These are phyloP conservation scores for Gallinago jamesoni DNA, from an alignment of 2,113 vertebrate genomes.

Conservation along the genomic window DNA sequence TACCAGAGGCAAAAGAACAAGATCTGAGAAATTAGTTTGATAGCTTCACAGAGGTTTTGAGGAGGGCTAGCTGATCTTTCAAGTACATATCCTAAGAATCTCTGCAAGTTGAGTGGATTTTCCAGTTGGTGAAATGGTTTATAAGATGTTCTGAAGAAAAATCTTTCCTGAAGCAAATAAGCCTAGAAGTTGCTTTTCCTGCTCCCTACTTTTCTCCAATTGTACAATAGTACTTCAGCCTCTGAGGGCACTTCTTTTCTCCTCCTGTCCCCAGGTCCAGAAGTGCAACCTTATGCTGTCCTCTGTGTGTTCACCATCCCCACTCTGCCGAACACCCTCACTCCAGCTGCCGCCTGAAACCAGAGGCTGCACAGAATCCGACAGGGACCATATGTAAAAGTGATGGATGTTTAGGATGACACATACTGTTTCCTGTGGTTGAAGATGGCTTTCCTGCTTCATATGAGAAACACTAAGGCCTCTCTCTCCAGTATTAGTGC, in stretches of 20 bases:
- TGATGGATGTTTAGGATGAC: neutral
- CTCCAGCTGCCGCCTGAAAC: neutral
- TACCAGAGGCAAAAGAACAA: neutral
- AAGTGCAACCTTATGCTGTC: neutral
- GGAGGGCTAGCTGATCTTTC: neutral
- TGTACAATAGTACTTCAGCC: neutral
- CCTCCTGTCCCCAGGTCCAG: neutral
- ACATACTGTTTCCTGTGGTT: neutral
- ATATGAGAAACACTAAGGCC: neutral
- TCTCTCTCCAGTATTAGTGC: neutral
- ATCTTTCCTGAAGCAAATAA: neutral
- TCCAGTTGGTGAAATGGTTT: neutral
- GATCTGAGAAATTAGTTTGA: neutral
- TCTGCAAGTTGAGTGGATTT: neutral
- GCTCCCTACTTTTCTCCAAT: neutral
- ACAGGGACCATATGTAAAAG: neutral
- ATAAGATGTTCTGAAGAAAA: neutral
- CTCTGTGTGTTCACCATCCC: neutral
- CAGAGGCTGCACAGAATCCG: neutral
- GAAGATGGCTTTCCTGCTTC: neutral
- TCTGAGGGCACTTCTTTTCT: neutral
- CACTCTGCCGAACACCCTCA: neutral
- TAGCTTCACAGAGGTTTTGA: neutral
- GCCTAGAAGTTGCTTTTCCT: neutral
- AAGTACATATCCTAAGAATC: neutral